Evolutionary conservation across 1,140 invertebrate species (phyloP), one percentile per base, ranked within the genome.

Genomic region (Trypoxylus dichotomus): DNA sequence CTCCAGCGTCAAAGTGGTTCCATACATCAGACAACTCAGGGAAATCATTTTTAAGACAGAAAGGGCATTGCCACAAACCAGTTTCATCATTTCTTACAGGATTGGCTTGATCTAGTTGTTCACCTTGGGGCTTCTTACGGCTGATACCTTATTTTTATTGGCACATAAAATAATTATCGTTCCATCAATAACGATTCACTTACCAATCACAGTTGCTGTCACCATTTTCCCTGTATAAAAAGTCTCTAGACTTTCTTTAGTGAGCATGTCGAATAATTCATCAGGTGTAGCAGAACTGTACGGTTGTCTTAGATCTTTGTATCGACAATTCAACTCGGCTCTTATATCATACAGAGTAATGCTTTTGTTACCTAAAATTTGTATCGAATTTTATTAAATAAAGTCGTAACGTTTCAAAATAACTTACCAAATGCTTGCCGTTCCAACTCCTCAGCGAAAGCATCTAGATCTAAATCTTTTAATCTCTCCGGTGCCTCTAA

Each of bases 321-420:
- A 99, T 25, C 97, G 90, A 82, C 94, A 93, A 86, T 97, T 98
- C 79, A 99, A 88, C 88, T 99, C 98, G 0, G 95, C 95, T 79
- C 97, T 88, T 76, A 99, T 99, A 84, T 99, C 98, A 83, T 99
- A 99, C 32, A 99, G 86, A 0, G 98, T 99, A 15, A 98, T 97
- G 82, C 94, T 96, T 84, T 99, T 99, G 84, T 99, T 97, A 8
- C 98, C 98, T 84, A 97, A 98, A 5, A 95, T 19, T n/a, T 60
- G 32, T 19, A 25, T 27, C 15, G 25, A 75, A 42, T 15, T n/a
- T n/a, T 19, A 73, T 73, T 24, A 41, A 76, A 29, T 54, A 24
- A 25, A 41, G 11, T 43, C 29, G 54, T 19, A 68, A 63, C n/a
- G 32, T 37, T 25, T 63, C 3, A 63, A 21, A 29, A 60, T 72